These are phyloP conservation scores for Dreissena polymorpha DNA, from an alignment of 1,140 invertebrate genomes.

Conservation along the genomic window DNA sequence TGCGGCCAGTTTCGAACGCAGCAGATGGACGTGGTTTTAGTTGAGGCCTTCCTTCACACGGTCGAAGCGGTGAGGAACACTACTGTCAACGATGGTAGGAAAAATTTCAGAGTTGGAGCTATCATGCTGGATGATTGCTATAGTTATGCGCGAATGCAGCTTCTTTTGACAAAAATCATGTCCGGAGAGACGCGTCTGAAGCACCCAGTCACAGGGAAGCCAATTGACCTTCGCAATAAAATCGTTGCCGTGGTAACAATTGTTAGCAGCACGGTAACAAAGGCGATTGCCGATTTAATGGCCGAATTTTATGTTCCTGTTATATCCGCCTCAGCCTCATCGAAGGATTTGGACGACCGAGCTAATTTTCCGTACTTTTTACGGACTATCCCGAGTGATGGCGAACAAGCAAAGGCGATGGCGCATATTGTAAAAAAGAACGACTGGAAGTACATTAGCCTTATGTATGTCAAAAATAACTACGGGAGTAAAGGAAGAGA, in stretches of 20 bases:
- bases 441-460: conserved; percentile 70
- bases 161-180: conserved; percentile 64
- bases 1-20: conserved; percentile 65
- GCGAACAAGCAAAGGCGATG: conserved; percentile 85
- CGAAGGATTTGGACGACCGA: conserved; percentile 72
- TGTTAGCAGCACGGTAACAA: conserved; percentile 68
- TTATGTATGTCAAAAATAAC: conserved; percentile 73
- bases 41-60: conserved; percentile 69
- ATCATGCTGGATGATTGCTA: conserved; percentile 75
- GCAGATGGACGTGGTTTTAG: conserved; percentile 59
- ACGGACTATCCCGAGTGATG: conserved; percentile 75
- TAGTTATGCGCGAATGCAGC: conserved; percentile 60
- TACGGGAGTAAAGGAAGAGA: conserved; percentile 81
- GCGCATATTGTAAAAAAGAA: conserved; percentile 83
- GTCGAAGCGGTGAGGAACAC: conserved; percentile 55
- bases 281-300: conserved; percentile 63
- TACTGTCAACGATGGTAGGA: too few species aligned
- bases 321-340: conserved; percentile 71
- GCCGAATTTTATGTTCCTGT: conserved; percentile 82
- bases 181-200: conserved; percentile 55
- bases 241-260: conserved; percentile 69
- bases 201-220: conserved; percentile 20
- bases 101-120: conserved; percentile 69
- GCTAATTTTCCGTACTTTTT: conserved; percentile 73
- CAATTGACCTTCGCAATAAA: conserved; percentile 53